Evolutionary conservation across 2,797 vertebrate species (phyloP).

Genomic region (Hydrolagus colliei): DNA sequence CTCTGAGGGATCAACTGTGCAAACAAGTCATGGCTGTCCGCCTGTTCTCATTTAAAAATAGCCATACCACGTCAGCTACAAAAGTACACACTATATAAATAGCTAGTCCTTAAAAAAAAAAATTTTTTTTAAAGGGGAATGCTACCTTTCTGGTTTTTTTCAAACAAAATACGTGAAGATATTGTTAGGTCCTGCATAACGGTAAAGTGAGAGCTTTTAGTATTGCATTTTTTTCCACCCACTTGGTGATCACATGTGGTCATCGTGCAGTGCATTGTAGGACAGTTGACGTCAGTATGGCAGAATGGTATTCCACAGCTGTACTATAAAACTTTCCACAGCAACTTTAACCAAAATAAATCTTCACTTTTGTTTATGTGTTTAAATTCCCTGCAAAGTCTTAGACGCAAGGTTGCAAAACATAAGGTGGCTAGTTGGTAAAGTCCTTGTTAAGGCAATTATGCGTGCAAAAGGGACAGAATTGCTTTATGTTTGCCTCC

Average conservation of each 20-base stretch:
- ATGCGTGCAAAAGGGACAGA: too few species aligned
- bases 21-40: slow-evolving; percentile 36
- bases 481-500: too few species aligned
- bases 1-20: slow-evolving; percentile 41
- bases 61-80: slow-evolving; percentile 42
- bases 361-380: not conserved
- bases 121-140: not conserved
- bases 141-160: slow-evolving; percentile 1
- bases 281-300: not conserved
- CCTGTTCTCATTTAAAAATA: slow-evolving; percentile 39
- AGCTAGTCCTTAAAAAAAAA: slow-evolving; percentile 35
- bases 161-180: not conserved
- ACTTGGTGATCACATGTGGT: not conserved
- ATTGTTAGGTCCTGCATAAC: not conserved
- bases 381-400: not conserved
- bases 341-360: not conserved
- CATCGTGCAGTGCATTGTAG: not conserved
- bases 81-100: slow-evolving; percentile 45
- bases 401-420: not conserved
- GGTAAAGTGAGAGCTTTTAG: not conserved
- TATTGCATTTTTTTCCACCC: slow-evolving; percentile 14
- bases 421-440: not conserved
- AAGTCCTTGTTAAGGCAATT: too few species aligned
- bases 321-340: not conserved
- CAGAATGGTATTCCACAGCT: not conserved